Conservation (phyloP, 2,797 vertebrate species). For the Myotis planiceps region DNA sequence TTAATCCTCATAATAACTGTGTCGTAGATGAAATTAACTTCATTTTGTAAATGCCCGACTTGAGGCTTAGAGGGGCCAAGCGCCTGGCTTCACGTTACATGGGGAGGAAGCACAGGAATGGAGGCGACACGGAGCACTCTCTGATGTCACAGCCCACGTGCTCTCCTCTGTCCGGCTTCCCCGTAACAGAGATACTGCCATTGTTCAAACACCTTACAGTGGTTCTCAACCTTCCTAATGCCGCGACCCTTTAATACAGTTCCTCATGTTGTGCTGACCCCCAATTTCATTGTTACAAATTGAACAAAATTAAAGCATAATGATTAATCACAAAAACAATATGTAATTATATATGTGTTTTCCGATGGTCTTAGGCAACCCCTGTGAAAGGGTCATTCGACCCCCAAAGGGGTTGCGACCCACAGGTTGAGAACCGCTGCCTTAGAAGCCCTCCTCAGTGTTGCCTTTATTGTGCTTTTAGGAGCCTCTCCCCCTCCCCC, state of each 20-base stretch:
- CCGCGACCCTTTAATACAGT: too few species aligned
- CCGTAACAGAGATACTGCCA: not conserved
- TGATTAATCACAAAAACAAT: too few species aligned
- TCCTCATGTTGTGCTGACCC: too few species aligned
- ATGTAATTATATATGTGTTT: too few species aligned
- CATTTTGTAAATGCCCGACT: not conserved
- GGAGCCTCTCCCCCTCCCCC: not conserved
- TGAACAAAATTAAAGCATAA: too few species aligned
- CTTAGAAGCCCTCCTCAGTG: not conserved
- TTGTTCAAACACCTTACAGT: not conserved
- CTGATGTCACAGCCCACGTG: accelerated
- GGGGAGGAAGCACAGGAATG: not conserved
- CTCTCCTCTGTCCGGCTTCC: not conserved
- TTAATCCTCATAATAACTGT: conserved; percentile 11
- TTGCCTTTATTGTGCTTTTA: not conserved
- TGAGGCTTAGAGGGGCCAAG: not conserved
- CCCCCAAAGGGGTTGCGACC: too few species aligned
- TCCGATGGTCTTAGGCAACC: too few species aligned
- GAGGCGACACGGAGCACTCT: not conserved
- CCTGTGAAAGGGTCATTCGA: too few species aligned
- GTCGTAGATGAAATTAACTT: not conserved
- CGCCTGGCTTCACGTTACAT: not conserved
- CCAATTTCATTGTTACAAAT: too few species aligned
- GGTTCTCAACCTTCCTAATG: too few species aligned
- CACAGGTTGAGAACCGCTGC: too few species aligned